Base-by-base conservation (phyloP, 2,888 invertebrate genomes). In the Oscheius myriophilus region DNA sequence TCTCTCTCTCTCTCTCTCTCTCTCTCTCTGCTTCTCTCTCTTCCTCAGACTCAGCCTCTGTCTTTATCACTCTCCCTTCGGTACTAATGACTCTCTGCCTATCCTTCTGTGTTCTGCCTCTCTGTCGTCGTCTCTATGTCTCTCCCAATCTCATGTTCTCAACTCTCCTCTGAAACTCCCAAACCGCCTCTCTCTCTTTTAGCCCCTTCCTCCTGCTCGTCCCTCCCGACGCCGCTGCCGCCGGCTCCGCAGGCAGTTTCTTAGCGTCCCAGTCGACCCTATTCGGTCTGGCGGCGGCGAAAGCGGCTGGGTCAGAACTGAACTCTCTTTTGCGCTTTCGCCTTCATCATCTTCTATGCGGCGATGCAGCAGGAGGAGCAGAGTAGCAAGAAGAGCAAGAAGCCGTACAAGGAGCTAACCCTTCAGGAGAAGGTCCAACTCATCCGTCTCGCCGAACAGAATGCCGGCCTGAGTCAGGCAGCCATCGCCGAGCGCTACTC, bases 381-480 rank as follows among this genome's bases (percentile, higher is more conserved):
- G 23, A 33, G 33, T 9, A 33, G 4, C 33, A 61, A 61, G 61
- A 61, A 78, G 57, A 82, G 80, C 69, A 83, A 83, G 73, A 84
- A 84, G 69, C 84, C 84, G 16, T 84, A 84, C 78, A 84, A 84
- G 70, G 84, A 84, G 73, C 54, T 84, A 71, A 84, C 82, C 3
- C 72, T 84, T 9, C 79, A 78, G 46, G 82, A 84, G 72, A 84
- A 84, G 59, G 84, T 84, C 53, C 71, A 79, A 54, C 72, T 84
- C 41, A 84, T 84, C 45, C 73, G 79, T 16, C 45, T 85, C 67
- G 84, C 84, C 25, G 84, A 84, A 59, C 67, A 73, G 43, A 82
- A 84, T 65, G 75, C 79, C 26, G 71, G 72, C 9, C 67, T 85
- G 52, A 80, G 79, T 49, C 84, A 84, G 70, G 84, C 84, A 11